Base-by-base conservation (phyloP, 2,113 vertebrate species). In the Holacanthus passer region DNA sequence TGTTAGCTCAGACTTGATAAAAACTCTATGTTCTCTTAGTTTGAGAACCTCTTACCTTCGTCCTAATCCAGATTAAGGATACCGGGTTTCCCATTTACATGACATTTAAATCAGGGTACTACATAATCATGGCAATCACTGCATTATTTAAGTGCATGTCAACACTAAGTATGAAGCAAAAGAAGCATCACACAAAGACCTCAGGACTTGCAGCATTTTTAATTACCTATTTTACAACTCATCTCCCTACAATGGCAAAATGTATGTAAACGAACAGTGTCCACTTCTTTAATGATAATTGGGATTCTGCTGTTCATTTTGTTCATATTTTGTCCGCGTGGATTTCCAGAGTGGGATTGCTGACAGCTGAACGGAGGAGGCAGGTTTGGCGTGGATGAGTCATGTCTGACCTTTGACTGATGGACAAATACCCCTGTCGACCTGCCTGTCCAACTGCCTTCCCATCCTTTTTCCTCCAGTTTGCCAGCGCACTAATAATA, bases 391-490 rank as follows among this genome's bases (percentile, higher is more conserved):
- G 19, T 31, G 47, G 56, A 77, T 88, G 79, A 90, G 43, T 88
- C 85, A 82, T 72, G 56, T 79, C 67, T 65, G 71, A 87, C 77
- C 69, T 85, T 85, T 88, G 78, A 82, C 81, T 77, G 59, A 74
- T 4, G 4, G 41, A 79, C 50, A 79, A 72, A 77, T 76, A 60
- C 43, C 52, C 56, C 41, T 41, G 78, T 89, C 87, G 68, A 32
- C 63, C 64, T 55, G 62, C 63, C 73, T 65, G n/a, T 79, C 73
- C 56, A 63, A 79, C 59, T 88, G 76, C 73, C 63, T 83, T 67
- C 76, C 41, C 45, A 68, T 64, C 73, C 59, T 82, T 77, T 55
- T 37, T 48, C 37, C 70, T 52, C 52, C 48, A 73, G n/a, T 74
- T 76, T 84, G 17, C 70, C 65, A 7, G 50, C 55, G 41, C 63